Base-by-base conservation (phyloP, 2,888 invertebrate genomes). In the Arge pagana region DNA sequence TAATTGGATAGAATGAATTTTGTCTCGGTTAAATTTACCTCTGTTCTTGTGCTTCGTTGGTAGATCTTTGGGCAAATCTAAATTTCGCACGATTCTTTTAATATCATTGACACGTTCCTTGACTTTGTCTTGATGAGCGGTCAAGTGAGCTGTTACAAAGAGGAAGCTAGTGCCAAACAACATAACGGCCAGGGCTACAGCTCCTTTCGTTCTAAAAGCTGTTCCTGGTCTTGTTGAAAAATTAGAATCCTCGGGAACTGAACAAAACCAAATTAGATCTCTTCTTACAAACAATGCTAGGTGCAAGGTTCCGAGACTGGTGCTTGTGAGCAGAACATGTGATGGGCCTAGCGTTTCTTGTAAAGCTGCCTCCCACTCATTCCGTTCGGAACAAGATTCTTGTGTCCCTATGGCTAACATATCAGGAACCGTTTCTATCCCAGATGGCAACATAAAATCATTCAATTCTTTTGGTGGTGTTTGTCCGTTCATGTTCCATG, bases 401-500 rank as follows among this genome's bases (percentile, higher is more conserved):
- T 97, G 96, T 0, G 95, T 94, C 21, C 95, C 95, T 64, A 97
- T 89, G 2, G 88, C 94, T 69, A 96, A 87, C 66, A 97, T 85
- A 70, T 97, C 96, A 16, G 92, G 91, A 21, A 96, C 87, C 76
- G 90, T 88, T 62, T 90, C 88, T 59, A 93, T 85, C 68, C 87
- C 85, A 41, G 87, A 85, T 1, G 96, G 95, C 56, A 96, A 81
- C 67, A 96, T 86, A 71, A 96, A 92, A 74, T 96, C 94, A 65
- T 94, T 91, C 65, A 96, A 77, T 74, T 90, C 88, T 57, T 86
- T 87, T 37, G 90, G 90, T 36, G 90, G 88, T 60, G 83, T 81
- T 70, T 95, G 91, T 24, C 94, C 95, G 77, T 94, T 95, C 94
- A 96, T 96, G 74, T 97, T 97, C 96, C 96, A 97, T 18, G 94